Evolutionary conservation across 2,797 vertebrate species (phyloP), one percentile per base, ranked within the genome.

Genomic region (Malurus splendens): DNA sequence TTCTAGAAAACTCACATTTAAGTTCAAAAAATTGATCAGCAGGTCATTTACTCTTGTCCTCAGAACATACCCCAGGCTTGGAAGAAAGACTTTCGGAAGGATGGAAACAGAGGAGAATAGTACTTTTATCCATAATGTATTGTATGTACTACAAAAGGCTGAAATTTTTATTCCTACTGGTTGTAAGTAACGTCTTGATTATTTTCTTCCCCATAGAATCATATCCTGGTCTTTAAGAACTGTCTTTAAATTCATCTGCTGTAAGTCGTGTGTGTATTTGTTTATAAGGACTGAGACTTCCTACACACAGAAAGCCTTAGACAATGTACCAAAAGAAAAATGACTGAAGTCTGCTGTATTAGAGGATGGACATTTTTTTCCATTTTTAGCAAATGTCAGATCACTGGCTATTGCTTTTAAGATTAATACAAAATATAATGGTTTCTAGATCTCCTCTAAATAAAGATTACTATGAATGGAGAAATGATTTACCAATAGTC

Each of bases 401-500:
- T 96, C 94, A 96, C 59, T 92, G 94, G 71, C 94, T 96, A 96
- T 90, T 97, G 91, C 93, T 96, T 96, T 96, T 96, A 96, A 97
- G 95, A 96, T 96, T 97, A 97, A 97, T 97, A 96, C 96, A 97
- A 96, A 90, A 96, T 96, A 96, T 92, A 96, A 96, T 96, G 95
- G 94, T 90, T 97, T 97, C 93, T 93, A 97, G 95, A 96, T 96
- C 95, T 65, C 89, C 94, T 96, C 96, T 95, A 97, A 97, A 97
- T 97, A 98, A 97, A 98, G 96, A 98, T 96, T 94, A 96, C 96
- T 95, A 91, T 96, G 96, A 96, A 97, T 97, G 96, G 87, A 95
- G 95, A 97, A 97, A 96, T 97, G 95, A 97, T 97, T 98, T 97
- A 97, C 96, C 96, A 97, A 97, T 96, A 96, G 94, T 93, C 93